Evolutionary conservation across 2,797 vertebrate species (phyloP).

Genomic region (Xenopus petersii): DNA sequence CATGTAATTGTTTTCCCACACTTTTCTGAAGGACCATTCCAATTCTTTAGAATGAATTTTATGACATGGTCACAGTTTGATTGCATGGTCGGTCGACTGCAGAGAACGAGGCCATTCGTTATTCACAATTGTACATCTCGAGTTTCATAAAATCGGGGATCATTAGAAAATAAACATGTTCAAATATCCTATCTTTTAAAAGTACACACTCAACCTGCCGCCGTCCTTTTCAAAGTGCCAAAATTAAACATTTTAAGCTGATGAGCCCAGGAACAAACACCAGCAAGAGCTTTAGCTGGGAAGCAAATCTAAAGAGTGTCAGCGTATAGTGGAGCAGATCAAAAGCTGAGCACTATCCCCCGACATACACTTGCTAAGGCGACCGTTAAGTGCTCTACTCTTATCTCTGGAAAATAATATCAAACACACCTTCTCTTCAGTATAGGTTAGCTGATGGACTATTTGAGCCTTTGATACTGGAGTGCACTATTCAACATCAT

Average conservation of each 20-base stretch:
- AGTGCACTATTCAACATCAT: no score
- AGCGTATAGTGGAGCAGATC: neutral
- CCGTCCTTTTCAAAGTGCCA: neutral
- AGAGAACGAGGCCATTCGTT: no score
- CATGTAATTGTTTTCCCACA: no score
- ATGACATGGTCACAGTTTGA: no score
- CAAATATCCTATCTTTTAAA: neutral
- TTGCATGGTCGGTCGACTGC: no score
- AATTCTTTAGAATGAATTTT: no score
- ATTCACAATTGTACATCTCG: no score
- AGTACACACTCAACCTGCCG: neutral
- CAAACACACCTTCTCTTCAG: neutral
- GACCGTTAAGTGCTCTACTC: neutral
- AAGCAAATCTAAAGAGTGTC: neutral
- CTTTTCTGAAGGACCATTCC: no score
- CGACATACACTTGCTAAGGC: neutral
- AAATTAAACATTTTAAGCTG: conserved; percentile 5
- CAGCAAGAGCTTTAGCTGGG: neutral
- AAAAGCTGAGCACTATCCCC: neutral
- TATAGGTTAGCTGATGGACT: no score
- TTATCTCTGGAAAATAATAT: neutral
- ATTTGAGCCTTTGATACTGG: no score
- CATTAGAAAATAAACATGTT: neutral
- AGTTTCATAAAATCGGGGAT: neutral
- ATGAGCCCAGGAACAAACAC: neutral